Evolutionary conservation across 2,888 invertebrate species (phyloP).

Genomic region (Caenorhabditis sinica): DNA sequence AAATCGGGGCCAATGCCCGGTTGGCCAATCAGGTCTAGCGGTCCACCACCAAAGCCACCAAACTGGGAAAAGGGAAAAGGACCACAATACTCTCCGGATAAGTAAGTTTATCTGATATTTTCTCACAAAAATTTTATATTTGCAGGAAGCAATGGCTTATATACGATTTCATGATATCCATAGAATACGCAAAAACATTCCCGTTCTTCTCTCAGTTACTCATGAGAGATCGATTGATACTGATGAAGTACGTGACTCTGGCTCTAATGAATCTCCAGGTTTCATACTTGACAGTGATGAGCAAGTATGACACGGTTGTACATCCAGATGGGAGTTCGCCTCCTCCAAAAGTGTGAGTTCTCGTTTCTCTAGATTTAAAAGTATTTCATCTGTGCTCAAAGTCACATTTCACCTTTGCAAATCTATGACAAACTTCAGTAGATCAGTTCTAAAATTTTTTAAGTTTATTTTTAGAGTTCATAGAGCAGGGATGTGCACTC

Average conservation of each 20-base stretch:
- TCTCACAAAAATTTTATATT: background rate
- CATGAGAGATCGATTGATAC: conserved; percentile 24
- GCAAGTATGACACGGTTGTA: conserved; percentile 43
- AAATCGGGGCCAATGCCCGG: conserved; percentile 51
- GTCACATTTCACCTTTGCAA: background rate
- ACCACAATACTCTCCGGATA: conserved; percentile 42
- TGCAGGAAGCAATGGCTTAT: conserved; percentile 52
- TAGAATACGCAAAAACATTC: conserved; percentile 62
- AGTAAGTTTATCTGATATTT: background rate
- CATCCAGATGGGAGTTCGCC: conserved; percentile 51
- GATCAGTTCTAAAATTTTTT: too few species aligned
- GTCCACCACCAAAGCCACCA: conserved; percentile 24
- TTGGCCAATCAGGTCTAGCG: conserved; percentile 33
- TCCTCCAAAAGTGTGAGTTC: conserved; percentile 32
- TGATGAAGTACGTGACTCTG: conserved; percentile 43
- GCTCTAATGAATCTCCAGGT: conserved; percentile 56
- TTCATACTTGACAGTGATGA: conserved; percentile 40
- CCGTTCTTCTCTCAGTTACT: conserved; percentile 37
- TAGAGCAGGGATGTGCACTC: too few species aligned
- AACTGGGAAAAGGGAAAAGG: conserved; percentile 32
- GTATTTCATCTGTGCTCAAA: too few species aligned
- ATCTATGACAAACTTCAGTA: too few species aligned
- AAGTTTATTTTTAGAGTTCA: background rate
- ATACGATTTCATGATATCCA: conserved; percentile 51
- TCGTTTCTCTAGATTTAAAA: too few species aligned